These are phyloP conservation scores for Monomorium pharaonis DNA, from an alignment of 1,140 invertebrate species.

Conservation along the genomic window DNA sequence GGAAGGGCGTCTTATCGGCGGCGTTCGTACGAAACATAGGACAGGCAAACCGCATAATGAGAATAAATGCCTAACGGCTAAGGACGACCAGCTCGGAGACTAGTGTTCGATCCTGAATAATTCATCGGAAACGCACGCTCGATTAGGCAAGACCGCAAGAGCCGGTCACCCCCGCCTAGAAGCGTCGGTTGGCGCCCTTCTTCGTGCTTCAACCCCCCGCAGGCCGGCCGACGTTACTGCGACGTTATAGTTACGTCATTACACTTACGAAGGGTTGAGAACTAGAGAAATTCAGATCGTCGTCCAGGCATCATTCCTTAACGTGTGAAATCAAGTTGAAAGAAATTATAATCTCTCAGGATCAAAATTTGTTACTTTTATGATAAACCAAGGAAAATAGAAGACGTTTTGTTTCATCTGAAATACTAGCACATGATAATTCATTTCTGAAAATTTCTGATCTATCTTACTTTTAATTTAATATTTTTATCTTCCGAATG, in stretches of 20 bases:
- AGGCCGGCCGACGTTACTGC: background rate
- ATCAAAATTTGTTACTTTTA: background rate
- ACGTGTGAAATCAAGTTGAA: conserved; percentile 10
- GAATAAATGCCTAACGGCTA: conserved; percentile 67
- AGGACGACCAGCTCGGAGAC: conserved; percentile 53
- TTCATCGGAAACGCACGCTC: conserved; percentile 75
- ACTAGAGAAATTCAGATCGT: background rate
- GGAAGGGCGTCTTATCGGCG: conserved; percentile 24
- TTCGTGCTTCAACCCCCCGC: background rate
- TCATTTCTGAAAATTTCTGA: background rate
- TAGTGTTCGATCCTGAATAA: conserved; percentile 73
- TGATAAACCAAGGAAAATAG: background rate
- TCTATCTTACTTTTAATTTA: background rate
- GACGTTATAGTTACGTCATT: conserved; percentile 30
- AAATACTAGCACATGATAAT: background rate
- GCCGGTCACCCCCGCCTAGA: conserved; percentile 30
- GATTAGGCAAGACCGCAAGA: conserved; percentile 67
- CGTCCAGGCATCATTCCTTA: background rate
- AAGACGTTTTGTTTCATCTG: background rate
- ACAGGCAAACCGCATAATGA: conserved; percentile 64
- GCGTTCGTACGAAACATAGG: conserved; percentile 35
- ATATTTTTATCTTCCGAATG: background rate
- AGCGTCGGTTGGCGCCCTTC: conserved; percentile 36
- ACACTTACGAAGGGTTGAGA: background rate
- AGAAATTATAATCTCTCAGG: background rate